A percentile compares a stretch with the other conserved stretches of the same genome.
Conservation (phyloP, 2,888 invertebrate genomes). For the Nysson spinosus region DNA sequence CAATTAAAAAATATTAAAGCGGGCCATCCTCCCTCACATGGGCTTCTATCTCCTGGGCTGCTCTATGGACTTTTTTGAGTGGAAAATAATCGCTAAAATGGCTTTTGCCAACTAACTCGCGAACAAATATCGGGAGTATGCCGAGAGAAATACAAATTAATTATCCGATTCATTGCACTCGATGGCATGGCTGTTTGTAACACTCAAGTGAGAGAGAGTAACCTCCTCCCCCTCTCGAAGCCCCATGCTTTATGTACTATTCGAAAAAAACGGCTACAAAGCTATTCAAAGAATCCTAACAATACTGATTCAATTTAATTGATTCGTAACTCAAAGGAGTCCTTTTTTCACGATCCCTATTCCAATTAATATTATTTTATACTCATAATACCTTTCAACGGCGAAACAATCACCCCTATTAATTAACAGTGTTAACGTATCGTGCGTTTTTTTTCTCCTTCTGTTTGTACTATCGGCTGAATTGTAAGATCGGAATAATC, state of each 20-base stretch:
- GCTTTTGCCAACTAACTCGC: constrained; percentile 57
- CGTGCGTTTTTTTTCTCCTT: not conserved
- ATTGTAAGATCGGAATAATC: constrained; percentile 18
- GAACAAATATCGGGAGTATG: constrained; percentile 58
- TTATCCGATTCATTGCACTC: constrained; percentile 59
- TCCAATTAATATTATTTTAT: constrained; percentile 25
- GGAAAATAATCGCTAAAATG: constrained; percentile 60
- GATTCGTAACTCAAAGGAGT: constrained; percentile 31
- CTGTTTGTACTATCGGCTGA: not conserved
- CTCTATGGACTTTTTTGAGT: constrained; percentile 58
- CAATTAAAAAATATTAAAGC: constrained; percentile 61
- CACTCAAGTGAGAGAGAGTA: constrained; percentile 37
- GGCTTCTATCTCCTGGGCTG: constrained; percentile 44
- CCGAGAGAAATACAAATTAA: constrained; percentile 54
- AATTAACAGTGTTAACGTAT: constrained; percentile 19
- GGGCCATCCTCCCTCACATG: constrained; percentile 41
- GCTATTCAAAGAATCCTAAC: constrained; percentile 15
- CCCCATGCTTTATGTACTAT: constrained; percentile 13
- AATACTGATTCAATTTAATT: constrained; percentile 23
- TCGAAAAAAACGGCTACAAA: not conserved
- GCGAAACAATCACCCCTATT: constrained; percentile 18
- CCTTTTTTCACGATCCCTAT: constrained; percentile 10
- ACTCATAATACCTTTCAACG: constrained; percentile 16
- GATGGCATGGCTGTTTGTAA: constrained; percentile 53
- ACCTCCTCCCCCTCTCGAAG: too few species aligned